phyloP scores from a whole-genome alignment of 2,888 invertebrate species.

The Drosophila mettleri region DNA sequence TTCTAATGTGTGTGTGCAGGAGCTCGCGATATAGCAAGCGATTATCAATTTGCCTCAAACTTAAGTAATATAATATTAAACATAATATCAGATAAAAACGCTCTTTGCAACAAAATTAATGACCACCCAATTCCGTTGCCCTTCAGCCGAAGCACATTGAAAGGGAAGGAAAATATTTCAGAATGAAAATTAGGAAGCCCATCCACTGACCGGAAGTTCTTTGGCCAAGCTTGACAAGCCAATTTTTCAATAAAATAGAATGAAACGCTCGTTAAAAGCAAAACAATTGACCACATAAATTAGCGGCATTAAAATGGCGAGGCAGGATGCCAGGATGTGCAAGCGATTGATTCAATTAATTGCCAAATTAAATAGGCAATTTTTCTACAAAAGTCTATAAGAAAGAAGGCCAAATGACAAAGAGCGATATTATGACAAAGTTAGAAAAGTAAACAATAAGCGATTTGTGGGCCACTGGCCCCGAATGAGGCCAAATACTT shows the following conservation, averaged over 20 bases:
- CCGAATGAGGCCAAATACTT: slow-evolving; percentile 33
- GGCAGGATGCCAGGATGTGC: slow-evolving; percentile 67
- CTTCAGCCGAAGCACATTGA: slow-evolving; percentile 8
- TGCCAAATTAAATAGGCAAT: slow-evolving; percentile 72
- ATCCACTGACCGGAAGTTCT: slow-evolving; percentile 45
- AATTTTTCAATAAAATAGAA: slow-evolving; percentile 62
- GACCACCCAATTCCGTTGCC: slow-evolving; percentile 5
- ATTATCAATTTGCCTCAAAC: slow-evolving; percentile 24
- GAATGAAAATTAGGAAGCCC: slow-evolving; percentile 27
- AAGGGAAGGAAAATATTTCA: slow-evolving; percentile 23
- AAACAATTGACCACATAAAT: slow-evolving; percentile 79
- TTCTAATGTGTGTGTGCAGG: slow-evolving; percentile 16
- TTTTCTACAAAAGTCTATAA: slow-evolving; percentile 45
- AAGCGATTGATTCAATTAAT: slow-evolving; percentile 78
- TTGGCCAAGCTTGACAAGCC: slow-evolving; percentile 40
- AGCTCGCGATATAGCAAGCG: slow-evolving; percentile 61
- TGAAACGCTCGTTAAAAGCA: slow-evolving; percentile 71
- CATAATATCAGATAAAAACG: too few species aligned
- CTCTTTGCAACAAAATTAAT: slow-evolving; percentile 3
- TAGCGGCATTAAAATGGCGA: slow-evolving; percentile 68
- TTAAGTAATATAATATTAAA: too few species aligned
- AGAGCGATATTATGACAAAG: slow-evolving; percentile 70
- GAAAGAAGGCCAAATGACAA: slow-evolving; percentile 31
- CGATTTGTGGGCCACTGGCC: slow-evolving; percentile 54
- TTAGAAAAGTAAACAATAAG: slow-evolving; percentile 76